A percentile compares a stretch with the other conserved stretches of the same genome.
These are phyloP conservation scores for Ennomos fuscantarius DNA, from an alignment of 2,888 invertebrate genomes.

Conservation along the genomic window DNA sequence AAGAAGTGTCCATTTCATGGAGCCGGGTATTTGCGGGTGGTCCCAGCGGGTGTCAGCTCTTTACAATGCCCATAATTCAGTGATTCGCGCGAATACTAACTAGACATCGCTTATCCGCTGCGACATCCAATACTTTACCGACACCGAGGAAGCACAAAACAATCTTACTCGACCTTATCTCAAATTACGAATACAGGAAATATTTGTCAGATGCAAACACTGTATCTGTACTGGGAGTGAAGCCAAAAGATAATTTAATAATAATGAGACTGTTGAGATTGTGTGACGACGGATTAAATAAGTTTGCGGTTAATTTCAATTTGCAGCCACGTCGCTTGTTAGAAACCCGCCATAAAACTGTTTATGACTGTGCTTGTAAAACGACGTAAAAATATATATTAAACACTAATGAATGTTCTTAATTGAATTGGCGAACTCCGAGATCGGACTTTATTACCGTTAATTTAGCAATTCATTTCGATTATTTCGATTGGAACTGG, in stretches of 20 bases:
- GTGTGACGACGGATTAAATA: conserved; percentile 70
- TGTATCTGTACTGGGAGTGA: conserved; percentile 30
- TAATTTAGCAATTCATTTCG: conserved; percentile 40
- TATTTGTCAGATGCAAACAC: conserved; percentile 47
- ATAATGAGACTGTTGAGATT: conserved; percentile 52
- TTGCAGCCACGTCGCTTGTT: conserved; percentile 69
- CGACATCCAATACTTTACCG: conserved; percentile 67
- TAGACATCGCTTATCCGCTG: conserved; percentile 65
- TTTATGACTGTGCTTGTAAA: conserved; percentile 57
- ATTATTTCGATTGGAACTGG: conserved; percentile 31
- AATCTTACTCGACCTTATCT: conserved; percentile 58
- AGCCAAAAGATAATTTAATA: conserved; percentile 37
- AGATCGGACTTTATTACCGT: conserved; percentile 40
- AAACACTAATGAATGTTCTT: conserved; percentile 41
- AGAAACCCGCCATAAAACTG: conserved; percentile 60
- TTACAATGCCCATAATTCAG: conserved; percentile 78
- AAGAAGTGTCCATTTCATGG: conserved; percentile 47
- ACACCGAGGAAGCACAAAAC: conserved; percentile 69
- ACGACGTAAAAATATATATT: conserved; percentile 48
- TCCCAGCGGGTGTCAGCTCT: conserved; percentile 74
- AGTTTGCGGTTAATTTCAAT: conserved; percentile 72
- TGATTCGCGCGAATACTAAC: conserved; percentile 77
- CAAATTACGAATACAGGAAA: conserved; percentile 43
- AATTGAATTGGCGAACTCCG: conserved; percentile 45
- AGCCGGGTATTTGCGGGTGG: conserved; percentile 69